phyloP scores from a whole-genome alignment of 35 echinoderm and acorn worm species.

The Ptychodera flava region DNA sequence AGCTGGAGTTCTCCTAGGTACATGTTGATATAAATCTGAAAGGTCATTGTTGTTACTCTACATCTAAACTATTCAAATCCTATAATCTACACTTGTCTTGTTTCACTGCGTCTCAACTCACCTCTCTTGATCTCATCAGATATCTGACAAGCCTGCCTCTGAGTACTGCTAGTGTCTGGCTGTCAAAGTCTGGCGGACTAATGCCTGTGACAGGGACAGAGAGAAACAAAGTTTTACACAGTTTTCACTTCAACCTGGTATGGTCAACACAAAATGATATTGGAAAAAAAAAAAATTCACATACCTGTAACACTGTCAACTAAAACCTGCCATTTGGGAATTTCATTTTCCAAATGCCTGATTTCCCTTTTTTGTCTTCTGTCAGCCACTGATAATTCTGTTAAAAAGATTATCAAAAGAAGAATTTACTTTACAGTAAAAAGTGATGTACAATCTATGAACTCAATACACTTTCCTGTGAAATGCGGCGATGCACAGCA shows the following conservation, averaged over 20 bases:
- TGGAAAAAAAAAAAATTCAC: too few relatives aligned
- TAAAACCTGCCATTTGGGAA: conserved; percentile 89
- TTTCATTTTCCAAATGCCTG: conserved; percentile 91
- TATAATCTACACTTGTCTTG: too few relatives aligned
- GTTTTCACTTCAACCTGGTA: too few relatives aligned
- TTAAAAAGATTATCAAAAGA: neutral
- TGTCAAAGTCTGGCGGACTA: conserved; percentile 78
- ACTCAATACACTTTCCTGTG: too few relatives aligned
- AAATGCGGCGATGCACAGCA: too few relatives aligned
- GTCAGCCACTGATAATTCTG: conserved; percentile 74
- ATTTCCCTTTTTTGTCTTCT: conserved; percentile 91
- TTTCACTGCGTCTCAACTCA: too few relatives aligned
- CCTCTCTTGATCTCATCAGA: conserved; percentile 99
- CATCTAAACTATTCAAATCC: too few relatives aligned
- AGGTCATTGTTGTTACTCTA: too few relatives aligned
- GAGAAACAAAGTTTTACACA: too few relatives aligned
- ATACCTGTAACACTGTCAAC: conserved; percentile 97
- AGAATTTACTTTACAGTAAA: neutral
- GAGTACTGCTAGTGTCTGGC: conserved; percentile 82
- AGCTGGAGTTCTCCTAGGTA: too few relatives aligned
- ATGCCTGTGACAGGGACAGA: conserved; percentile 52
- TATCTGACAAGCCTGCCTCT: conserved; percentile 92
- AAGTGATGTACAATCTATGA: neutral
- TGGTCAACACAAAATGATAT: too few relatives aligned
- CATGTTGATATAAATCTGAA: too few relatives aligned